Conservation (phyloP, 2,113 vertebrate species). For the Cyanocitta stelleri region DNA sequence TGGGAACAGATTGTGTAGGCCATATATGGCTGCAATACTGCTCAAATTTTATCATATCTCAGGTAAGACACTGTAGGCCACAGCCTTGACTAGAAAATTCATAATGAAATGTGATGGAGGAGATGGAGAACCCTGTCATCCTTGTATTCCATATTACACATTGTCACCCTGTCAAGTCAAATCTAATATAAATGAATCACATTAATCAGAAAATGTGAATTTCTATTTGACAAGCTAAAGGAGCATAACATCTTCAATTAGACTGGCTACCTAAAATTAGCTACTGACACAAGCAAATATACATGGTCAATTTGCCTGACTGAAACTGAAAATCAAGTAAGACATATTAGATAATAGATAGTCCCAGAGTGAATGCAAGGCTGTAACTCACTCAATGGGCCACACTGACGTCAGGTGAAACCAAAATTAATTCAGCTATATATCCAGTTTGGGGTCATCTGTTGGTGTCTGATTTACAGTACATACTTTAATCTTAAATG, state of each 20-base stretch:
- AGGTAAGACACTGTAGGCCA: slow-evolving; percentile 50
- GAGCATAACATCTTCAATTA: slow-evolving; percentile 72
- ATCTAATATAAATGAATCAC: slow-evolving; percentile 73
- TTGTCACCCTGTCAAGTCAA: slow-evolving; percentile 69
- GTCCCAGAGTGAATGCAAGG: slow-evolving; percentile 13
- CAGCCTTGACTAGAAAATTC: slow-evolving; percentile 69
- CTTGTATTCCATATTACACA: slow-evolving; percentile 57
- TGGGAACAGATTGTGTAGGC: not conserved
- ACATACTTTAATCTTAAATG: not conserved
- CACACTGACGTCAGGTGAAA: slow-evolving; percentile 50
- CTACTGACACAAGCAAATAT: slow-evolving; percentile 63
- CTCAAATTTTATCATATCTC: slow-evolving; percentile 53
- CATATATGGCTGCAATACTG: not conserved
- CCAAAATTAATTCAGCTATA: slow-evolving; percentile 33
- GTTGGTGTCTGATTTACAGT: not conserved
- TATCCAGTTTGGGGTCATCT: slow-evolving; percentile 14
- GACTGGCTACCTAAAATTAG: slow-evolving; percentile 71
- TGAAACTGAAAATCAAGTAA: slow-evolving; percentile 63
- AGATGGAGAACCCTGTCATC: slow-evolving; percentile 69
- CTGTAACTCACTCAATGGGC: slow-evolving; percentile 39
- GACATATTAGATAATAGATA: slow-evolving; percentile 61
- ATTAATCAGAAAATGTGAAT: slow-evolving; percentile 74
- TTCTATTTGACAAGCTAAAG: slow-evolving; percentile 74
- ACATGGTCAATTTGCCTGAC: slow-evolving; percentile 61
- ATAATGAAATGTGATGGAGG: slow-evolving; percentile 63